Conservation (phyloP, 2,888 invertebrate species). For the Plebejus argus region DNA sequence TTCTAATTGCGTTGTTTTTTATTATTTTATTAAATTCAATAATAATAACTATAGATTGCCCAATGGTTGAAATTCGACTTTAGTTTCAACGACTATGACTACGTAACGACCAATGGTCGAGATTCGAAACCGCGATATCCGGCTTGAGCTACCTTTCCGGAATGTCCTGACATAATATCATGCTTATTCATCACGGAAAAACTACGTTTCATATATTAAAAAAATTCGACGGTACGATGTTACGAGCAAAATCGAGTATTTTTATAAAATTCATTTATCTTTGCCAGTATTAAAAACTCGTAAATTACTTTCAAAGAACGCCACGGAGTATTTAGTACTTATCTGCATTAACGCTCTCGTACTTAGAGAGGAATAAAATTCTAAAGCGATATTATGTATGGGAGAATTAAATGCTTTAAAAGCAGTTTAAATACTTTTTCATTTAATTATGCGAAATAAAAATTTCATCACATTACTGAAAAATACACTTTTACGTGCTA, state of each 20-base stretch:
- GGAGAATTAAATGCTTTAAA: not conserved
- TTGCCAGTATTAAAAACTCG: conserved; percentile 21
- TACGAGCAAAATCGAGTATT: not conserved
- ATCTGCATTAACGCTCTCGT: conserved; percentile 22
- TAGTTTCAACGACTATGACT: too few relatives aligned
- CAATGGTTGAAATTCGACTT: too few relatives aligned
- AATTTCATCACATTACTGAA: not conserved
- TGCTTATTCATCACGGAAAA: too few relatives aligned
- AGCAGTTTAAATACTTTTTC: not conserved
- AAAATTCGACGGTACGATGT: not conserved
- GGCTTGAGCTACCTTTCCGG: too few relatives aligned
- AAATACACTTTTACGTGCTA: not conserved
- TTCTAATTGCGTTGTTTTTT: too few relatives aligned
- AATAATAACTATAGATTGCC: too few relatives aligned
- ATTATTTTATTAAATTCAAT: too few relatives aligned
- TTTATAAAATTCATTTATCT: conserved; percentile 26
- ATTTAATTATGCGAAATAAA: not conserved
- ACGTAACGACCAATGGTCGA: too few relatives aligned
- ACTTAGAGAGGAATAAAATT: conserved; percentile 10
- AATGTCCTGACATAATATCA: too few relatives aligned
- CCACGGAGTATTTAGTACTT: conserved; percentile 20
- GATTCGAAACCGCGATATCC: too few relatives aligned
- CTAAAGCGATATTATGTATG: conserved; percentile 2
- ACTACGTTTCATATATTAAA: too few relatives aligned
- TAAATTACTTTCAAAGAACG: conserved; percentile 23